Evolutionary conservation across 2,113 vertebrate genomes (phyloP).

Genomic region (Muntiacus reevesi): DNA sequence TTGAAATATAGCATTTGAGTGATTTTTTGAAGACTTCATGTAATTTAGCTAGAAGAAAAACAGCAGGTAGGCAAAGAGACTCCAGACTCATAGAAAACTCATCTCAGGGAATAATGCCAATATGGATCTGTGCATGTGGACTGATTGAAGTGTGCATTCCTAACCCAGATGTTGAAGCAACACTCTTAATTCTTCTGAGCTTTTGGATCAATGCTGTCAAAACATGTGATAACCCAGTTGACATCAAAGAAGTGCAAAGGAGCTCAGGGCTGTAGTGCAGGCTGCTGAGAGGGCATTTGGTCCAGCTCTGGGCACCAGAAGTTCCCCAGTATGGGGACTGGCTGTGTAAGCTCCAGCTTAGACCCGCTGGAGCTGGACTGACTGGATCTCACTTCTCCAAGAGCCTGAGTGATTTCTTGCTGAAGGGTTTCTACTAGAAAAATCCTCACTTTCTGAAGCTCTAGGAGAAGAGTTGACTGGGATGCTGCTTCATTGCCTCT

Average conservation of each 20-base stretch:
- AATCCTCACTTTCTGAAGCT: not conserved
- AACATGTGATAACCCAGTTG: not conserved
- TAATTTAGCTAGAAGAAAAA: not conserved
- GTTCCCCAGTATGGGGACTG: not conserved
- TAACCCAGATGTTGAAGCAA: not conserved
- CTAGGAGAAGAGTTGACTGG: not conserved
- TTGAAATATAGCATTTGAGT: not conserved
- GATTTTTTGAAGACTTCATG: not conserved
- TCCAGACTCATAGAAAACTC: not conserved
- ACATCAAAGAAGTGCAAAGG: not conserved
- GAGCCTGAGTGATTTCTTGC: not conserved
- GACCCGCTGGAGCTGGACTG: not conserved
- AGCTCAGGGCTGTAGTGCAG: not conserved
- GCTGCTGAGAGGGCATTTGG: not conserved
- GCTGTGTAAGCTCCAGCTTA: not conserved
- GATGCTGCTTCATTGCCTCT: not conserved
- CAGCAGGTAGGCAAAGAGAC: not conserved
- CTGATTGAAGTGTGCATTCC: not conserved
- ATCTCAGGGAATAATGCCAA: not conserved
- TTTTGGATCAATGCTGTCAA: not conserved
- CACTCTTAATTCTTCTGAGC: not conserved
- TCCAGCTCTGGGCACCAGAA: not conserved
- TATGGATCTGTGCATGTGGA: not conserved
- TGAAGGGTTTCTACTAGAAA: not conserved
- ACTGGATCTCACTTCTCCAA: not conserved